Base-by-base conservation (phyloP, 2,113 vertebrate species). In the Apistogramma diplotaenia region DNA sequence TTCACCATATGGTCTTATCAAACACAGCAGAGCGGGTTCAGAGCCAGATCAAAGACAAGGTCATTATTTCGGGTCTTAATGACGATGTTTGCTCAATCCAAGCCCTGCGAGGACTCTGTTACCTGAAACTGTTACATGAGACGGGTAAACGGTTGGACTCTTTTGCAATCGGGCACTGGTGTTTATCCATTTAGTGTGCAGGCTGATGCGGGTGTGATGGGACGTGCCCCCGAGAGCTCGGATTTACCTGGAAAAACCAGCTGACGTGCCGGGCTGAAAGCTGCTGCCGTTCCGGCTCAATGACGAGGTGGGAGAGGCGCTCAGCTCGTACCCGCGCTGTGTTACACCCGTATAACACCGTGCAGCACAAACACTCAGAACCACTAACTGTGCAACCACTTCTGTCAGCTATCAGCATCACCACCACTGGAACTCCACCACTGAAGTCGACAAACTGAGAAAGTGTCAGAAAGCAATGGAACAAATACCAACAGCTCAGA, bases 361-460 rank as follows among this genome's bases (percentile, higher is more conserved):
- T 67, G 10, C 23, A 7, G 40, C 3, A 67, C 62, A 49, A 49
- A 67, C 4, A 46, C 62, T 8, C 15, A 29, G 23, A 49, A 25
- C 43, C 29, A 18, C 9, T 27, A 29, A 29, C 40, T 46, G 62
- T 12, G 46, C 2, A 49, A 67, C 23, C 40, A 46, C 40, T 49
- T 43, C 4, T 43, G 10, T 3, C 40, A 43, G 27, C 21, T 18
- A 23, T 67, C 8, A 46, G 37, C 23, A 18, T 65, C 27, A 2
- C 0, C 27, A 2, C 0, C 15, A 11, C 3, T 46, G 25, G 46
- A 5, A 49, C 6, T 7, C 1, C 19, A 16, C 2, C 16, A 19
- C 12, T 31, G 12, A 12, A 40, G 37, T 13, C 35, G 11, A 5
- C 31, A 31, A 31, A 31, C 5, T 31, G 5, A 31, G 31, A 31